These are phyloP conservation scores for Conopomorpha cramerella DNA, from an alignment of 1,140 invertebrate genomes.

Conservation along the genomic window DNA sequence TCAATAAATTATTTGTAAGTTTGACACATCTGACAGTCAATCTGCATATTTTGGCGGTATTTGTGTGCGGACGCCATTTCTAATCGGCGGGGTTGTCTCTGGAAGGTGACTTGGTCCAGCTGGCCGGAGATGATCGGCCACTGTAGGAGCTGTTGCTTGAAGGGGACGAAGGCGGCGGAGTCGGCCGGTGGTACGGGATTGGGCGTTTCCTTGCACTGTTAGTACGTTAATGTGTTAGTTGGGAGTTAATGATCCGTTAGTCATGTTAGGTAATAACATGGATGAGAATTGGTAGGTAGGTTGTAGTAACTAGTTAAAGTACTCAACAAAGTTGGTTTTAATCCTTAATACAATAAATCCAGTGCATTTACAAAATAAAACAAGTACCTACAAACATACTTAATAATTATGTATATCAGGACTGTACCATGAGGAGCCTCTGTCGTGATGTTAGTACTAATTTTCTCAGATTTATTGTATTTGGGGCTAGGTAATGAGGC, in stretches of 20 bases:
- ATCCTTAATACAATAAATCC: too few relatives aligned
- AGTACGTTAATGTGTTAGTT: slow-evolving; percentile 23
- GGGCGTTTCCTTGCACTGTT: slow-evolving; percentile 86
- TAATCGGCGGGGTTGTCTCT: slow-evolving; percentile 12
- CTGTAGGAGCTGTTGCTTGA: slow-evolving; percentile 69
- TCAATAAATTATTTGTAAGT: too few relatives aligned
- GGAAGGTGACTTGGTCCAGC: slow-evolving; percentile 37
- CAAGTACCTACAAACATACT: too few relatives aligned
- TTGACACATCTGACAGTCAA: background rate
- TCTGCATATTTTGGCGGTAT: background rate
- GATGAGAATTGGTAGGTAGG: too few relatives aligned
- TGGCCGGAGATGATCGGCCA: slow-evolving; percentile 54
- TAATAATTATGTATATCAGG: too few relatives aligned
- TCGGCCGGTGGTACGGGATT: slow-evolving; percentile 85
- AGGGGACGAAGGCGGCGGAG: slow-evolving; percentile 73
- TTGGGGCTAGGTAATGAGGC: too few relatives aligned
- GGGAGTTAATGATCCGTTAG: slow-evolving; percentile 21
- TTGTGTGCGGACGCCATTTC: background rate
- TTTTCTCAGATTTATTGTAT: too few relatives aligned
- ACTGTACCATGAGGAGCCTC: too few relatives aligned
- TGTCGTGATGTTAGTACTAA: too few relatives aligned
- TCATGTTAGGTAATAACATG: slow-evolving; percentile 7
- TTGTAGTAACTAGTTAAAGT: too few relatives aligned
- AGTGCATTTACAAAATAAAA: too few relatives aligned
- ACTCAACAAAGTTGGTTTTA: too few relatives aligned